These are phyloP conservation scores for Aphelenchoides fujianensis DNA, from an alignment of 1,140 invertebrate species.

Conservation along the genomic window DNA sequence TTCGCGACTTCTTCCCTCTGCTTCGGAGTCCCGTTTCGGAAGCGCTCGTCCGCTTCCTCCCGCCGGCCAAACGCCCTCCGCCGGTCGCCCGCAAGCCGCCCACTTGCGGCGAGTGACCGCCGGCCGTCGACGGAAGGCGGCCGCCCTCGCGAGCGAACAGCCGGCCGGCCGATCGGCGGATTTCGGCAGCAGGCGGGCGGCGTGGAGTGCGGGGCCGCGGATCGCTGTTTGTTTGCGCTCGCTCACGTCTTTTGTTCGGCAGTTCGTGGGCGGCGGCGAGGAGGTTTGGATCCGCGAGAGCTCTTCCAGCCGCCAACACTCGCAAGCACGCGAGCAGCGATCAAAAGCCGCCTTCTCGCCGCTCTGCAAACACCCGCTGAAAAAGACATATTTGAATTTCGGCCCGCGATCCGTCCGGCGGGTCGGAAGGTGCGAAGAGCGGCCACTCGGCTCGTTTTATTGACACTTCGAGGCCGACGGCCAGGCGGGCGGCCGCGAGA, in stretches of 20 bases:
- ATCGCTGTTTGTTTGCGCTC: constrained; percentile 1
- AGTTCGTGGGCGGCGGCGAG: no score
- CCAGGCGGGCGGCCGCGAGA: background rate
- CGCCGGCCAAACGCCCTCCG: no score
- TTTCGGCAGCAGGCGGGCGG: background rate
- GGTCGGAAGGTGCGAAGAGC: background rate
- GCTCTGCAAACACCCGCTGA: no score
- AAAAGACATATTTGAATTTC: background rate
- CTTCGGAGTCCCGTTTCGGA: background rate
- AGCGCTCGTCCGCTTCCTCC: background rate
- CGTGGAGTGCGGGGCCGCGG: background rate
- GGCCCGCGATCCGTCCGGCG: background rate
- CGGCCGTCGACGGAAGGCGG: no score
- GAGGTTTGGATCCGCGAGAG: no score
- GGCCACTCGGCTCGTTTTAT: background rate
- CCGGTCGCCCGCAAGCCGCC: no score
- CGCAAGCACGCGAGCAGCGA: no score
- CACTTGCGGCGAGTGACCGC: no score
- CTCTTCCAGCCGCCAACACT: background rate
- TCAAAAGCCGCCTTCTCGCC: no score
- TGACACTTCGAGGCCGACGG: constrained; percentile 2
- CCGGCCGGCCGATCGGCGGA: background rate
- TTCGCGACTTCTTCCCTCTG: background rate
- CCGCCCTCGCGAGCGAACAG: background rate
- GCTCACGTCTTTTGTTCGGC: background rate